Evolutionary conservation across 2,113 vertebrate species (phyloP).

Genomic region (Ondatra zibethicus): DNA sequence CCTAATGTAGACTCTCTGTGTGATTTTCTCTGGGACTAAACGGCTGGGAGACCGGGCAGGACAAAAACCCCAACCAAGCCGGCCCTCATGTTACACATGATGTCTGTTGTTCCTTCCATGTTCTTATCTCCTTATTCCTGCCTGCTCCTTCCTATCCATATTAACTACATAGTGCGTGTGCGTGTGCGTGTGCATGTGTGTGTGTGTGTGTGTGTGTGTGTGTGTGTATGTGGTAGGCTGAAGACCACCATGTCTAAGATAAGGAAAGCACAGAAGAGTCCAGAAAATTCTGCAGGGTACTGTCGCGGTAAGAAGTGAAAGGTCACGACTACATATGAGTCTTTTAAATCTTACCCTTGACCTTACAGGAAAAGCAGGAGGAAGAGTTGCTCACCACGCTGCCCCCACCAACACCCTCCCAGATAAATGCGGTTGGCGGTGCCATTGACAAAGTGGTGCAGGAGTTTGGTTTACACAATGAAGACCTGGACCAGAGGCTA

Average conservation of each 20-base stretch:
- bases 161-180: neutral
- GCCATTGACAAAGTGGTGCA: conserved; percentile 89
- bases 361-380: conserved; percentile 91
- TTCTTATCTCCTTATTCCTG: conserved; percentile 27
- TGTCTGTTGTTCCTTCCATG: neutral
- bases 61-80: too few species aligned
- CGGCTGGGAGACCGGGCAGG: too few species aligned
- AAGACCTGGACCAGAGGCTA: conserved; percentile 89
- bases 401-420: conserved; percentile 89
- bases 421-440: conserved; percentile 88
- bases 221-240: neutral
- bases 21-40: too few species aligned
- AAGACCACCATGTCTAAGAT: conserved; percentile 40
- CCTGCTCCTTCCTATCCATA: neutral
- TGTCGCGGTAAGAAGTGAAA: conserved; percentile 54
- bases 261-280: conserved; percentile 5
- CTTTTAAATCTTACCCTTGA: conserved; percentile 68
- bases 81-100: too few species aligned
- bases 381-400: conserved; percentile 91
- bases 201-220: too few species aligned
- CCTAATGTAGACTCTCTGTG: too few species aligned
- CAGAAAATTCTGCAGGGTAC: neutral
- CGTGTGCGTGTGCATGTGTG: too few species aligned
- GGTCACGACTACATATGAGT: conserved; percentile 44
- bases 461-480: conserved; percentile 90